Evolutionary conservation across 2,797 vertebrate genomes (phyloP), one percentile per base, ranked within the genome.

Genomic region (Myoxocephalus aenaeus): DNA sequence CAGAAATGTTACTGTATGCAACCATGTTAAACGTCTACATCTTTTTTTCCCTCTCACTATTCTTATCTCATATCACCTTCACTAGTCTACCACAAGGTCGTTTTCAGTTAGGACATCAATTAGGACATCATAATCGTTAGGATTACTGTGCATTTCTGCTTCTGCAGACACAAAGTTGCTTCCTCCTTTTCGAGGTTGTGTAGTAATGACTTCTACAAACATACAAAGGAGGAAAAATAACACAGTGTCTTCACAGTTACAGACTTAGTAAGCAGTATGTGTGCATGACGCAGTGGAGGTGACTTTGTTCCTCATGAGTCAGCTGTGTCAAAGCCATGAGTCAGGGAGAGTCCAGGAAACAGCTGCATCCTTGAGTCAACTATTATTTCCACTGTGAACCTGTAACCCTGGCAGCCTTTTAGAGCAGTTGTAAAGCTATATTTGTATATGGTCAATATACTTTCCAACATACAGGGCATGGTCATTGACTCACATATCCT

Each of bases 321-420:
- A 92, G 90, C 90, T 56, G 3, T 77, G 65, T 66, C n/a, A 12
- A 48, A n/a, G 29, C 29, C 58, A 82, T 70, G 77, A 82, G 66
- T 90, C 87, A 75, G 82, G 36, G 11, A 61, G 73, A 75, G 58
- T 34, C 1, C 2, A 81, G 92, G 92, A 94, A 93, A 80, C 92
- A 91, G 82, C 82, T 92, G 90, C 63, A 92, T 93, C 89, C 90
- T 82, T 67, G 9, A 27, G 73, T 73, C 9, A 14, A 29, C 58
- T 59, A 58, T 25, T 54, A 32, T 53, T 0, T 64, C 65, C 48
- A 46, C 51, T 67, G 20, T 72, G 20, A 76, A 38, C 64, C 13
- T 64, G 14, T 65, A 27, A 64, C 40, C 5, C 17, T 29, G 12
- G 18, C 11, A 51, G n/a, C 12, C 22, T 46, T 66, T 65, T 62